Evolutionary conservation across 2,797 vertebrate genomes (phyloP).

Genomic region (Tokudaia muenninki): DNA sequence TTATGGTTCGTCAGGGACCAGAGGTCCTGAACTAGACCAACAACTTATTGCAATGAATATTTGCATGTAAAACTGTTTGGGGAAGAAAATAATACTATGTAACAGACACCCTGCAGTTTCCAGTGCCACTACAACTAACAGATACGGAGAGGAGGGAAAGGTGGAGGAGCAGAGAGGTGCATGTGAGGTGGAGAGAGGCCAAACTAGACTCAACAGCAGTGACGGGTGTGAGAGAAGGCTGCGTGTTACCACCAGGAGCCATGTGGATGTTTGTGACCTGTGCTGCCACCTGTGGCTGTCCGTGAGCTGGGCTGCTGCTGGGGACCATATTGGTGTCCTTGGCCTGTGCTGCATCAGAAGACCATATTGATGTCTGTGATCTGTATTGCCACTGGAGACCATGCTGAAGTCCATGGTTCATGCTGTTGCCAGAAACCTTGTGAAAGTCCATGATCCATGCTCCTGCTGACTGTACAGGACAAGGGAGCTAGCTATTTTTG

Average conservation of each 20-base stretch:
- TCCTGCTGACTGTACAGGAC: background rate
- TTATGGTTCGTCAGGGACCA: background rate
- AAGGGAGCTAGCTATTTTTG: background rate
- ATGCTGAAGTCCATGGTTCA: background rate
- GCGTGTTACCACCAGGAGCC: background rate
- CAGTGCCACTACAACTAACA: background rate
- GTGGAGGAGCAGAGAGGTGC: background rate
- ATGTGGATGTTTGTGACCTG: background rate
- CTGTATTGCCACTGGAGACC: background rate
- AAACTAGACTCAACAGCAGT: background rate
- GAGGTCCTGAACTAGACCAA: background rate
- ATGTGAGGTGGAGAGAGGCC: background rate
- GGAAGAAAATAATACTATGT: background rate
- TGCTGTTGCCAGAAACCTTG: background rate
- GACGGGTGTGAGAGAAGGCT: background rate
- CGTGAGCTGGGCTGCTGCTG: background rate
- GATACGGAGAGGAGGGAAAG: background rate
- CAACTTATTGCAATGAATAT: background rate
- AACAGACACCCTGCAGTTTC: background rate
- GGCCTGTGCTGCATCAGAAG: background rate
- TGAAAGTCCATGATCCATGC: background rate
- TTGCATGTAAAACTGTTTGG: background rate
- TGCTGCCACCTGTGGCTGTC: background rate
- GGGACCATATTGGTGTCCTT: background rate
- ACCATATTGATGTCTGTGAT: background rate